Conservation (phyloP, 2,113 vertebrate genomes). For the Hydrolagus affinis region DNA sequence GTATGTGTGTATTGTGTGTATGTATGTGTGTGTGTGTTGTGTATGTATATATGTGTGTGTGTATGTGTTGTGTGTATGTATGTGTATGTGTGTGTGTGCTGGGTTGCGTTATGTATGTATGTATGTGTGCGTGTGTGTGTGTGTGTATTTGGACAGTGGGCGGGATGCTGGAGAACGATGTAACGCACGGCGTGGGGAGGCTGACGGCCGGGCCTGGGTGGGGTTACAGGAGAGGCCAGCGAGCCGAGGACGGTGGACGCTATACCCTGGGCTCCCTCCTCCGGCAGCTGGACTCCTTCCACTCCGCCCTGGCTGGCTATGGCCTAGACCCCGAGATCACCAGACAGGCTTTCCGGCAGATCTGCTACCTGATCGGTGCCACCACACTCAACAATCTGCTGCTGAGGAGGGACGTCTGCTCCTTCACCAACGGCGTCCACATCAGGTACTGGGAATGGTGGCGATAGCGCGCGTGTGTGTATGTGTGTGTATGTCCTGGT, state of each 20-base stretch:
- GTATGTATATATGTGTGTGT: too few relatives aligned
- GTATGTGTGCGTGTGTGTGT: too few relatives aligned
- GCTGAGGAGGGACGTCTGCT: slow-evolving; percentile 62
- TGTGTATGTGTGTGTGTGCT: too few relatives aligned
- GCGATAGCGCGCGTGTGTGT: background rate
- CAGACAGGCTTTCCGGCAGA: slow-evolving; percentile 58
- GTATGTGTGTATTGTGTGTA: too few relatives aligned
- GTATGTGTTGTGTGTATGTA: too few relatives aligned
- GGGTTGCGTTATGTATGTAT: too few relatives aligned
- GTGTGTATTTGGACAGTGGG: slow-evolving; percentile 47
- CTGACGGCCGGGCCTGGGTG: slow-evolving; percentile 37
- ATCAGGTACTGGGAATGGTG: slow-evolving; percentile 56
- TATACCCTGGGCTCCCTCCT: slow-evolving; percentile 54
- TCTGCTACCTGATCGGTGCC: slow-evolving; percentile 52
- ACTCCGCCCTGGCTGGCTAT: slow-evolving; percentile 41
- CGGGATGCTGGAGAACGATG: slow-evolving; percentile 62
- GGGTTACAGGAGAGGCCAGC: slow-evolving; percentile 42
- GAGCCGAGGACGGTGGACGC: slow-evolving; percentile 33
- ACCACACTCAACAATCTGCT: slow-evolving; percentile 62
- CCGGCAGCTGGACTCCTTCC: slow-evolving; percentile 51
- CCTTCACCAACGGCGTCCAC: slow-evolving; percentile 61
- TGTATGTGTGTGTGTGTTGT: too few relatives aligned
- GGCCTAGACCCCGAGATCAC: slow-evolving; percentile 44
- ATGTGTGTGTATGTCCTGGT: background rate
- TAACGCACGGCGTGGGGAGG: slow-evolving; percentile 53